Conservation (phyloP, 2,888 invertebrate species). For the Seladonia tumulorum region DNA sequence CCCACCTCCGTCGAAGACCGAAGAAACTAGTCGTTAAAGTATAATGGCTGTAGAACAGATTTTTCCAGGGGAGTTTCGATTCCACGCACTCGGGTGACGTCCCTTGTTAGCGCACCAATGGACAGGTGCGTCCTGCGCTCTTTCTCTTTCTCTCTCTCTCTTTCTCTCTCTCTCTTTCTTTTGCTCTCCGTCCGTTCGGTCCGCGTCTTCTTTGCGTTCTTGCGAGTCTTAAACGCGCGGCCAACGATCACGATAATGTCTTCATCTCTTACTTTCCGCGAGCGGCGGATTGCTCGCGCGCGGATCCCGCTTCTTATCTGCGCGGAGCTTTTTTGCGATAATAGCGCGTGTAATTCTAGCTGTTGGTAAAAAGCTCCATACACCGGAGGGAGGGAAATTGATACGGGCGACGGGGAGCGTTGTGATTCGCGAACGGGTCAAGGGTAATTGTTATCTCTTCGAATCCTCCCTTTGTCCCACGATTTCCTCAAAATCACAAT, state of each 20-base stretch:
- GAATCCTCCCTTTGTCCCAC: neutral
- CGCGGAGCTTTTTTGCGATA: slow-evolving; percentile 47
- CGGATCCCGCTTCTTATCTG: slow-evolving; percentile 57
- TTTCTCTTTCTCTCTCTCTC: slow-evolving; percentile 13
- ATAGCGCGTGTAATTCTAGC: slow-evolving; percentile 57
- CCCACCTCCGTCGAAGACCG: neutral
- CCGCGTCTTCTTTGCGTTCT: slow-evolving; percentile 57
- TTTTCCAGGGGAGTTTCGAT: neutral
- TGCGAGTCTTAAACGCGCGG: slow-evolving; percentile 61
- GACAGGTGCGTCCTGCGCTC: slow-evolving; percentile 42
- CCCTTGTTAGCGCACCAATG: slow-evolving; percentile 40
- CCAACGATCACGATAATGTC: slow-evolving; percentile 68
- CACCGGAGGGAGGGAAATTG: neutral
- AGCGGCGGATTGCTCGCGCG: slow-evolving; percentile 52
- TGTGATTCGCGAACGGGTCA: slow-evolving; percentile 13
- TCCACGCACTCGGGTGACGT: slow-evolving; percentile 28
- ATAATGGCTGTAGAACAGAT: slow-evolving; percentile 7
- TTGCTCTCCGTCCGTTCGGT: neutral
- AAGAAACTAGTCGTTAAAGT: slow-evolving; percentile 3
- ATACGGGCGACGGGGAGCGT: slow-evolving; percentile 15
- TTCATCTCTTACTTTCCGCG: slow-evolving; percentile 66
- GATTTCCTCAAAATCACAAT: neutral
- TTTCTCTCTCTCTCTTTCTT: neutral
- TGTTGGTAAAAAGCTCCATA: slow-evolving; percentile 24
- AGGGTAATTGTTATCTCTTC: neutral